phyloP scores from a whole-genome alignment of 2,888 invertebrate species.

The Parapristionchus giblindavisi region DNA sequence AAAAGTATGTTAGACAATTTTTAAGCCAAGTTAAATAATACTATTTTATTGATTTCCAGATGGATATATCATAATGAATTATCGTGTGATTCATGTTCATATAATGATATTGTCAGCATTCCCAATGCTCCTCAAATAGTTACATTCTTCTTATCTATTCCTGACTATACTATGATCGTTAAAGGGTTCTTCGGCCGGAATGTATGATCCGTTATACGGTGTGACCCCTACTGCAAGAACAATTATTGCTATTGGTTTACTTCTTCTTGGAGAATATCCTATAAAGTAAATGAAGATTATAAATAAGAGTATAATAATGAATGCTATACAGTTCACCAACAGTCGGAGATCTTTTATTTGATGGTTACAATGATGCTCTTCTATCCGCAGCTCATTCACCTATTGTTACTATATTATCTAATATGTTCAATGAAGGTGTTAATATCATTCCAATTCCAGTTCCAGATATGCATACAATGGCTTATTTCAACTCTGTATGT shows the following conservation, averaged over 20 bases:
- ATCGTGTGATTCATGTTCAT: conserved; percentile 55
- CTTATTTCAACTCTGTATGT: conserved; percentile 58
- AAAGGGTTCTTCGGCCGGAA: conserved; percentile 57
- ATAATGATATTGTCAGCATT: conserved; percentile 51
- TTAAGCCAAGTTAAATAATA: not conserved
- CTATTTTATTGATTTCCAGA: conserved; percentile 9
- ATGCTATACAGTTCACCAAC: conserved; percentile 48
- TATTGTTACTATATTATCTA: conserved; percentile 44
- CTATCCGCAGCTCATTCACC: conserved; percentile 57
- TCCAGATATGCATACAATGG: conserved; percentile 59
- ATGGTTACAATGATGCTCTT: conserved; percentile 62
- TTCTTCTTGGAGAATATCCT: conserved; percentile 55
- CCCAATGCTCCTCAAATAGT: conserved; percentile 60
- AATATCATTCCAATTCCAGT: conserved; percentile 62
- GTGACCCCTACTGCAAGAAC: conserved; percentile 44
- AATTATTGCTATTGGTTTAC: conserved; percentile 47
- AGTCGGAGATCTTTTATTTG: conserved; percentile 61
- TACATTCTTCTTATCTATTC: not conserved
- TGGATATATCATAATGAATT: conserved; percentile 44
- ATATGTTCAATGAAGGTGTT: conserved; percentile 44
- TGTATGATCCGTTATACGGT: conserved; percentile 57
- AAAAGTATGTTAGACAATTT: conserved; percentile 48
- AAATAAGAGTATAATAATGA: too few species aligned
- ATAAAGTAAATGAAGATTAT: conserved; percentile 48
- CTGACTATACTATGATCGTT: not conserved